Evolutionary conservation across 2,888 invertebrate genomes (phyloP), one percentile per base, ranked within the genome.

Genomic region (Geotrupes spiniger): DNA sequence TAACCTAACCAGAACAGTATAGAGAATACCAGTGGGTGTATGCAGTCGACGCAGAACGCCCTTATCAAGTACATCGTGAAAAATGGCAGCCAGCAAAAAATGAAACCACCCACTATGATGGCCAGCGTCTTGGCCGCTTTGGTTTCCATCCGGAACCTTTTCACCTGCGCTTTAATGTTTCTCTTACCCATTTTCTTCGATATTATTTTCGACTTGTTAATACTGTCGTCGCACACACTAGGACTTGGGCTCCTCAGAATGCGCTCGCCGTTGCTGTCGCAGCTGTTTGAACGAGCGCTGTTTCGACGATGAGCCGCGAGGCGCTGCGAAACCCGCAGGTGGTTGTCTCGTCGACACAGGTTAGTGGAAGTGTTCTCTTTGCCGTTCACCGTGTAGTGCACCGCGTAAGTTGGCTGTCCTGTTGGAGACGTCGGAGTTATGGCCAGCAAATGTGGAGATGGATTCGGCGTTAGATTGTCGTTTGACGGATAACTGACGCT

Each of bases 1-100:
- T 97, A 97, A 1, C 97, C 98, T 53, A 98, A 79, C 96, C 97
- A 98, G 76, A 97, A 96, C 12, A 95, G 82, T 17, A 96, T 82
- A 8, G 92, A 91, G 76, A 95, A 95, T 46, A 93, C 78, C 47
- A 92, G 76, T 1, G 86, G 85, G 54, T 89, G 85, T 28, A 94
- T 91, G 72, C 93, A 93, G 51, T 86, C 81, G 33, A 82, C 84
- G 69, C 91, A 92, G 70, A 92, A 95, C 0, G 93, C 94, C 8
- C 92, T 80, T 45, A 94, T 82, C 38, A 95, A 81, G 72, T 96
- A 96, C 76, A 94, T 90, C 36, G 93, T 92, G 77, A 97, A 95
- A 78, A 97, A 97, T 0, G 96, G 96, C 46, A 94, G 79, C 97
- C 97, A 98, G 73, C 97, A 98, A 65, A 90, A 82, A 46, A 96